phyloP scores from a whole-genome alignment of 1,140 invertebrate genomes.

The Bradysia coprophila region DNA sequence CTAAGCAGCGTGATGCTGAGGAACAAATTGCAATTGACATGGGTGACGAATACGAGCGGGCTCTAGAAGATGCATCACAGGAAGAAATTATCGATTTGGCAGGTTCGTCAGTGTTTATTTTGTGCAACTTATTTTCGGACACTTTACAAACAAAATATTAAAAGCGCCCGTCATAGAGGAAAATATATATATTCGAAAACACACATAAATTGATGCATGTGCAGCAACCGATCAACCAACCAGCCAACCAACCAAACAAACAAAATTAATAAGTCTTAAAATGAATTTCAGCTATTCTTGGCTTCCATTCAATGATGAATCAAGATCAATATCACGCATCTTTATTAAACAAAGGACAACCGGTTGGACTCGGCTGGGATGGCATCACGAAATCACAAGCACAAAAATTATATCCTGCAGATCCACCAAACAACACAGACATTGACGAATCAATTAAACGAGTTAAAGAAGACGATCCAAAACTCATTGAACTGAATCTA shows the following conservation, averaged over 20 bases:
- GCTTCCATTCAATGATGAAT: slow-evolving; percentile 99
- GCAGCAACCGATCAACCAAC: no score
- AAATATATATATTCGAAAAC: no score
- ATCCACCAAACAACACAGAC: slow-evolving; percentile 89
- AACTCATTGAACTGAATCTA: slow-evolving; percentile 79
- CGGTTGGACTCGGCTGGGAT: slow-evolving; percentile 71
- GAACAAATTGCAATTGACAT: slow-evolving; percentile 85
- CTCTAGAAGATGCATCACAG: slow-evolving; percentile 78
- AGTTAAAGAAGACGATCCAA: slow-evolving; percentile 74
- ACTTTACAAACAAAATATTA: no score
- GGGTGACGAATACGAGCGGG: slow-evolving; percentile 89
- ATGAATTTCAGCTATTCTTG: slow-evolving; percentile 83
- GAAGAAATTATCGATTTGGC: slow-evolving; percentile 98
- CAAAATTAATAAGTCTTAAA: no score
- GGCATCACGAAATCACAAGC: slow-evolving; percentile 88
- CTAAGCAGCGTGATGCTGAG: slow-evolving; percentile 55
- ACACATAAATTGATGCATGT: no score
- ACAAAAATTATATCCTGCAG: slow-evolving; percentile 74
- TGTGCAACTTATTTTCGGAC: no score
- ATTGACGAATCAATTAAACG: slow-evolving; percentile 77
- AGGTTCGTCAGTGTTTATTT: slow-evolving; percentile 34
- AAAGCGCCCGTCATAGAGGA: no score
- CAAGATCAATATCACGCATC: slow-evolving; percentile 99
- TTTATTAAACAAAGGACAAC: slow-evolving; percentile 75
- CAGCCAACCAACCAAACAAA: no score